Percentiles rank a stretch among this genome's conserved stretches.
Conservation (phyloP, 1,140 invertebrate species). For the Drosophila bipectinata region DNA sequence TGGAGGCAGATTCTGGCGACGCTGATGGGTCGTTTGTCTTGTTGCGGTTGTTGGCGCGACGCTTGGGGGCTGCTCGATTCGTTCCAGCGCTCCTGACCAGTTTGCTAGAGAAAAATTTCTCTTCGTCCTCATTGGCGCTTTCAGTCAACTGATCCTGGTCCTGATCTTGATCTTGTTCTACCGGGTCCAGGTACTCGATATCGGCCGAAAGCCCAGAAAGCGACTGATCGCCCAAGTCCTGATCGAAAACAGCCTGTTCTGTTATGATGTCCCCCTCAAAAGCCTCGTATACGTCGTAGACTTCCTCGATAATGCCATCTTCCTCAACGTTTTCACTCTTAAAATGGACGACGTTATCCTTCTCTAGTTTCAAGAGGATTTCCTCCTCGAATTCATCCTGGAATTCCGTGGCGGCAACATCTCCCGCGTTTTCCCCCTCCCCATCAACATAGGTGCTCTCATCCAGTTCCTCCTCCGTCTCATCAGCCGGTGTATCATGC, state of each 20-base stretch:
- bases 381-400: constrained; percentile 47
- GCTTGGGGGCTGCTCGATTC: constrained; percentile 21
- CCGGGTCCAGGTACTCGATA: constrained; percentile 67
- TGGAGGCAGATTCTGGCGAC: neutral
- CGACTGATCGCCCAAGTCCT: constrained; percentile 52
- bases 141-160: constrained; percentile 53
- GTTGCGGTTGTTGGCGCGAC: constrained; percentile 34
- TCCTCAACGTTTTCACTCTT: constrained; percentile 70
- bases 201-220: constrained; percentile 66
- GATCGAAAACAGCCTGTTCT: constrained; percentile 47
- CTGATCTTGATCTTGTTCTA: constrained; percentile 30
- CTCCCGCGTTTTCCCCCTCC: constrained; percentile 22
- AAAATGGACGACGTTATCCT: constrained; percentile 52
- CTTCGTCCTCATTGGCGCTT: constrained; percentile 65
- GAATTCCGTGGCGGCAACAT: constrained; percentile 12
- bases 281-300: constrained; percentile 70
- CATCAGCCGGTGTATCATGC: constrained; percentile 6
- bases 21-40: constrained; percentile 8
- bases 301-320: constrained; percentile 69
- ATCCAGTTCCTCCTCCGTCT: constrained; percentile 34
- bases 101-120: constrained; percentile 53
- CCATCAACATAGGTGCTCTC: constrained; percentile 7
- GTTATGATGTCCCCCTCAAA: constrained; percentile 56
- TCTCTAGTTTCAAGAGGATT: constrained; percentile 46
- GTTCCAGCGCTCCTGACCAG: constrained; percentile 8